Conservation (phyloP, 2,888 invertebrate genomes). For the Eutolmus rufibarbis region DNA sequence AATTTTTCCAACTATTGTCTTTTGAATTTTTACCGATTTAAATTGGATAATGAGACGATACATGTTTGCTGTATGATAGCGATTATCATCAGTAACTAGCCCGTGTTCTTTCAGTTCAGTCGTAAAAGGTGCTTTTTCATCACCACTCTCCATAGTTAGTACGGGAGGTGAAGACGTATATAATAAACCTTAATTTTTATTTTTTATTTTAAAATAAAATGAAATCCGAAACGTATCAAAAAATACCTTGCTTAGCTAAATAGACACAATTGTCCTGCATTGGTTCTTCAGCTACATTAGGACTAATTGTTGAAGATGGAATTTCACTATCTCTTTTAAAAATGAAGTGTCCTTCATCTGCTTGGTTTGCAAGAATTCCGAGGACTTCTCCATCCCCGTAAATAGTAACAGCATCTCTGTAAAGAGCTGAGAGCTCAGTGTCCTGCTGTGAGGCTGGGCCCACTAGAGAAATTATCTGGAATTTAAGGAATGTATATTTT, state of each 20-base stretch:
- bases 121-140: conserved; percentile 44
- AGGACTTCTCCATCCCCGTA: conserved; percentile 68
- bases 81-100: conserved; percentile 55
- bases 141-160: conserved; percentile 57
- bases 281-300: conserved; percentile 52
- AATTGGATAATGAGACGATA: conserved; percentile 5
- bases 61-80: conserved; percentile 47
- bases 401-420: conserved; percentile 67
- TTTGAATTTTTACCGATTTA: background rate
- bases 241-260: conserved; percentile 51
- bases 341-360: conserved; percentile 58
- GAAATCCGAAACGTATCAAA: background rate
- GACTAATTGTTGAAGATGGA: conserved; percentile 54
- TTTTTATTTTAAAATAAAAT: conserved; percentile 45
- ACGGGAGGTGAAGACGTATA: conserved; percentile 66
- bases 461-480: conserved; percentile 67
- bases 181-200: conserved; percentile 62
- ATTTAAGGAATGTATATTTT: background rate
- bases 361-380: conserved; percentile 66
- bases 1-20: background rate
- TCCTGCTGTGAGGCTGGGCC: conserved; percentile 70
- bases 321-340: conserved; percentile 54
- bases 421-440: conserved; percentile 68
- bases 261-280: conserved; percentile 65
- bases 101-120: conserved; percentile 63